Conservation (phyloP, 1,140 invertebrate genomes). For the Drosophila funebris region DNA sequence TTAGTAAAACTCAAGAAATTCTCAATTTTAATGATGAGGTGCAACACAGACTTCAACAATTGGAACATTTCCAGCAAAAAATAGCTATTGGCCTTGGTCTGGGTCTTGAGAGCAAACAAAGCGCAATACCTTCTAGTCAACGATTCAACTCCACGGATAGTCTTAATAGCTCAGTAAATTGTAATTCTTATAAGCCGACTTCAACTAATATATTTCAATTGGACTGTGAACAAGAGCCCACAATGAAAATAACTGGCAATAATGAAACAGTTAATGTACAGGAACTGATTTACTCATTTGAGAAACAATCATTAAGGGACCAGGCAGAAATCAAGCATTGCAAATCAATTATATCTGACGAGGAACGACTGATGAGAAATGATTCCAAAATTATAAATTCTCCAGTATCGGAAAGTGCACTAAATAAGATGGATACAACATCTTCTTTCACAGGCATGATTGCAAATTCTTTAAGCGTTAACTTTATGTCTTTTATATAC, state of each 20-base stretch:
- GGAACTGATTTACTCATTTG: constrained; percentile 87
- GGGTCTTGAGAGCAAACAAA: neutral
- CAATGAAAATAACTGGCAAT: neutral
- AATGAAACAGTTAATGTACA: constrained; percentile 86
- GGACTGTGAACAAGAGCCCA: neutral
- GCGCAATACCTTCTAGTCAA: neutral
- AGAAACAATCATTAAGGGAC: constrained; percentile 51
- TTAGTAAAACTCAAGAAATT: neutral
- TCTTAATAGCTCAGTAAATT: neutral
- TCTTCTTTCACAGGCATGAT: constrained; percentile 9
- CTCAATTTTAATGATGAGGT: constrained; percentile 33
- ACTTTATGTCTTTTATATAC: neutral
- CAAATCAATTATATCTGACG: neutral
- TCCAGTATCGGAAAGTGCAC: neutral
- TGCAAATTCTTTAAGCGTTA: neutral
- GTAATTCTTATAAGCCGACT: neutral
- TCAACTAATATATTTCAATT: neutral
- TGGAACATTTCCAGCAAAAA: constrained; percentile 47
- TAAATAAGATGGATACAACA: neutral
- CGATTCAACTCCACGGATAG: neutral
- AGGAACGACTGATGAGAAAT: neutral
- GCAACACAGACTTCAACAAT: constrained; percentile 36
- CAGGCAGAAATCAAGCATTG: neutral
- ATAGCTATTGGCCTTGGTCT: constrained; percentile 32
- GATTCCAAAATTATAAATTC: neutral